Percentiles rank a stretch among this genome's conserved stretches.
These are phyloP conservation scores for Nesospiza acunhae DNA, from an alignment of 2,113 vertebrate genomes.

Conservation along the genomic window DNA sequence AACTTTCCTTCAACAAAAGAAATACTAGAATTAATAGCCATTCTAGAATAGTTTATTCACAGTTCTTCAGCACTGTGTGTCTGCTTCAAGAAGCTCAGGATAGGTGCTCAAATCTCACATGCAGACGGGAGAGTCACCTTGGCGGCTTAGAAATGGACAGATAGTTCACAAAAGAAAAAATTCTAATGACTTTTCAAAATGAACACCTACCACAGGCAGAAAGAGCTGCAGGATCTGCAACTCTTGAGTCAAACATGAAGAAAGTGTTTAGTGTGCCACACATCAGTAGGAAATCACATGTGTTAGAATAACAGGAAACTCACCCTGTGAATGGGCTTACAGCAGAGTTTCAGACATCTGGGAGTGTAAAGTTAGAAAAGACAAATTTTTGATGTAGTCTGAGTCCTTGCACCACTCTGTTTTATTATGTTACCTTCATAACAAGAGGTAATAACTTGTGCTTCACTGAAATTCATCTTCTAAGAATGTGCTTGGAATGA, in stretches of 20 bases:
- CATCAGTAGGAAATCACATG: neutral
- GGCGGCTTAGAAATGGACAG: neutral
- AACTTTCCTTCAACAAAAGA: conserved; percentile 69
- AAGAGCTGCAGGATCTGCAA: neutral
- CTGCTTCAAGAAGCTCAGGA: neutral
- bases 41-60: neutral
- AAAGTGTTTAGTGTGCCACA: neutral
- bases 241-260: neutral
- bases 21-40: conserved; percentile 9
- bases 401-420: neutral
- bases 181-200: neutral
- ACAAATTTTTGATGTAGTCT: neutral
- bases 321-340: neutral
- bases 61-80: neutral
- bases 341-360: neutral
- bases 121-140: neutral
- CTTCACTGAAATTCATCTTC: neutral
- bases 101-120: neutral
- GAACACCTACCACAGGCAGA: neutral
- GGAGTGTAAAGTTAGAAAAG: neutral
- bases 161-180: neutral
- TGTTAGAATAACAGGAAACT: neutral
- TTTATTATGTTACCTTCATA: neutral
- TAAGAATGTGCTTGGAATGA: neutral
- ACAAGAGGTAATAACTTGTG: neutral